Evolutionary conservation across 1,140 invertebrate species (phyloP).

Genomic region (Mylabris phalerata): DNA sequence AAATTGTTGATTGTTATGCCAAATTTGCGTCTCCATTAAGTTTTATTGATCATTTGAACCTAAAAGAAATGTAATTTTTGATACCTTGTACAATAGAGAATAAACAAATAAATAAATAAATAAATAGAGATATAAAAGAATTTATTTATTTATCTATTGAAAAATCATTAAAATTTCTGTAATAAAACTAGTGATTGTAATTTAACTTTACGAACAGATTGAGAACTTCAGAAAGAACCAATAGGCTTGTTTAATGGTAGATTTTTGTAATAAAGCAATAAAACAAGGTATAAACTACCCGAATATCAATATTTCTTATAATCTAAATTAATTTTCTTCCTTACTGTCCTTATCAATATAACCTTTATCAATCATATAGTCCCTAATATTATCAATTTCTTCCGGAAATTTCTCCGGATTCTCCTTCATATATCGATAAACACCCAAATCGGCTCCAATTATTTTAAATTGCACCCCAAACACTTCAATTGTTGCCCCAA

Average conservation of each 20-base stretch:
- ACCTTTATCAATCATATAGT: slow-evolving; percentile 53
- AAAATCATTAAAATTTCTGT: slow-evolving; percentile 27
- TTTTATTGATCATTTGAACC: background rate
- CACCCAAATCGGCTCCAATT: slow-evolving; percentile 60
- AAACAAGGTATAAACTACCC: no score
- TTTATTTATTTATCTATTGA: slow-evolving; percentile 23
- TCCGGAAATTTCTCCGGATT: slow-evolving; percentile 61
- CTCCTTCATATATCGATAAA: slow-evolving; percentile 62
- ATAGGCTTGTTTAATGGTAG: no score
- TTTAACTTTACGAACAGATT: no score
- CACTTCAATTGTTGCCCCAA: slow-evolving; percentile 56
- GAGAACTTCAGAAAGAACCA: no score
- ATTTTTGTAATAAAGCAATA: no score
- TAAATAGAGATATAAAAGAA: no score
- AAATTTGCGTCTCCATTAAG: slow-evolving; percentile 3
- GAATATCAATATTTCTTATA: no score
- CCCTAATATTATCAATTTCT: slow-evolving; percentile 53
- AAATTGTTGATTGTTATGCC: background rate
- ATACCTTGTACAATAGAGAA: slow-evolving; percentile 11
- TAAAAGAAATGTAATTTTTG: slow-evolving; percentile 8
- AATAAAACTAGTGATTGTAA: no score
- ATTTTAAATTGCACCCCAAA: slow-evolving; percentile 62
- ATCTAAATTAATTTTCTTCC: no score
- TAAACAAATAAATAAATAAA: background rate
- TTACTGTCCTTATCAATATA: slow-evolving; percentile 48